Conservation (phyloP, 2,888 invertebrate genomes). For the Diarsia brunnea region DNA sequence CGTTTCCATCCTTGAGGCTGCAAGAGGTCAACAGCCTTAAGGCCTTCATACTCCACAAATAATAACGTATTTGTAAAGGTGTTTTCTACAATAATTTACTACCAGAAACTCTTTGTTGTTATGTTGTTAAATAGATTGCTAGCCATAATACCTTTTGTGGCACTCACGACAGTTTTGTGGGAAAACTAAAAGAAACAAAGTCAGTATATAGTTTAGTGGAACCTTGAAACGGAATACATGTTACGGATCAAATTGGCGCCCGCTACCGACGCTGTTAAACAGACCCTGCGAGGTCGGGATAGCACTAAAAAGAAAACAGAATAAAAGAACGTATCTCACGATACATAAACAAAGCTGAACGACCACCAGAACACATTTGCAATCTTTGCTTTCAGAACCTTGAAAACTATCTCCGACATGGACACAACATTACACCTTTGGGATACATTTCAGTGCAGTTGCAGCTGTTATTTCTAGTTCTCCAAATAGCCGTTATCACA, state of each 20-base stretch:
- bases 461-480: constrained; percentile 41
- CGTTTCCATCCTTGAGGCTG: constrained; percentile 69
- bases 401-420: constrained; percentile 47
- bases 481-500: constrained; percentile 55
- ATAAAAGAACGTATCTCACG: constrained; percentile 40
- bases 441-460: constrained; percentile 46
- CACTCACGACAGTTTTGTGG: constrained; percentile 45
- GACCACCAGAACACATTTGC: constrained; percentile 36
- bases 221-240: constrained; percentile 56
- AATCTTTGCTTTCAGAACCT: constrained; percentile 46
- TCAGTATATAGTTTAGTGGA: constrained; percentile 42
- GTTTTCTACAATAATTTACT: constrained; percentile 69
- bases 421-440: constrained; percentile 46
- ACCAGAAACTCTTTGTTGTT: constrained; percentile 63
- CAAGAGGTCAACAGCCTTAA: constrained; percentile 71
- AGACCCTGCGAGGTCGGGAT: constrained; percentile 26
- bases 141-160: constrained; percentile 51
- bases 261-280: constrained; percentile 24
- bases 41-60: constrained; percentile 72
- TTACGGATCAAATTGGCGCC: constrained; percentile 43
- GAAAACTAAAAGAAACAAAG: constrained; percentile 48
- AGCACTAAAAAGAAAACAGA: constrained; percentile 47
- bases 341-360: constrained; percentile 52
- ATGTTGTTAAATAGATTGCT: constrained; percentile 61
- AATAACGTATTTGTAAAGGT: constrained; percentile 73